Base-by-base conservation (phyloP, 1,140 invertebrate species). In the Tyrophagus putrescentiae region DNA sequence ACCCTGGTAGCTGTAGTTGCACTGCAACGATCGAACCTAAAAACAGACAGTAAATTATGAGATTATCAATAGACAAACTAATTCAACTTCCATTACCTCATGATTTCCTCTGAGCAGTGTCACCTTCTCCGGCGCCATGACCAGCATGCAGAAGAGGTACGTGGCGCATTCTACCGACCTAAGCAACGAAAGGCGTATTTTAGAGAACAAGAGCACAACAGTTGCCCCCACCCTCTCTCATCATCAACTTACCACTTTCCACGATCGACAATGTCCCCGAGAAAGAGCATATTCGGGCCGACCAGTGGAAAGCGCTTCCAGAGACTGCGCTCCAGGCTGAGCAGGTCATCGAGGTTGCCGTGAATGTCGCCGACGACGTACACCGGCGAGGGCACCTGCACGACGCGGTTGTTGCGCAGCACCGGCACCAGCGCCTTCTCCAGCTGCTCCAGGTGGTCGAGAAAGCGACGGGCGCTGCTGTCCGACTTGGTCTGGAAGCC, bases 221-320 rank as follows among this genome's bases (percentile, higher is more conserved):
- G n/a, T n/a, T n/a, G n/a, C n/a, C n/a, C n/a, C n/a, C n/a, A n/a
- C n/a, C n/a, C n/a, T n/a, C n/a, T n/a, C n/a, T n/a, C n/a, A n/a
- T n/a, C n/a, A n/a, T n/a, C n/a, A 39, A 81, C 67, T 34, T 80
- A 77, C 68, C 71, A 76, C 6, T 72, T 70, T 6, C 80, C 80
- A 61, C 80, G 67, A 67, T 83, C 81, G 0, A 83, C 81, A 69
- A 81, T 83, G 68, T 83, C 80, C 25, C 81, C 81, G 16, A 83
- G 72, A 67, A 82, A 82, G 0, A 83, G 67, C 61, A 82, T 75
- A 29, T 72, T 73, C 1, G 78, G 75, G 4, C 80, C 80, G 7
- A 76, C 77, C 7, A 74, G 62, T 3, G 78, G 76, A 11, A 78
- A 78, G 66, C 78, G 72, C 53, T 77, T 66, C 79, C 79, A 80